Base-by-base conservation (phyloP, 2,797 vertebrate species). In the Tangara arthus region DNA sequence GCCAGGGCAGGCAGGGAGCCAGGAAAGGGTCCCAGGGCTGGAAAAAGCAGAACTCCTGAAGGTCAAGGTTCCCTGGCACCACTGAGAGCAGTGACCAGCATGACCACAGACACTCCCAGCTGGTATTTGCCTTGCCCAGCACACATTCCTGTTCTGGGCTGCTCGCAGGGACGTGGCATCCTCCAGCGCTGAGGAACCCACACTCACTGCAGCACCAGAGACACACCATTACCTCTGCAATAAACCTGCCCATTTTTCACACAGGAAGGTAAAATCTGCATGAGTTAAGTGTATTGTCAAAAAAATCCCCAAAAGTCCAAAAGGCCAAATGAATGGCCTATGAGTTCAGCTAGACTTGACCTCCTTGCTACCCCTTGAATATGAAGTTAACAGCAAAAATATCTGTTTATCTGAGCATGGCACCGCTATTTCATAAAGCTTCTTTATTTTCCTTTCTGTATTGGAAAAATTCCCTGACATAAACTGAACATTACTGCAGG, bases 401-500 rank as follows among this genome's bases (percentile, higher is more conserved):
- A 87, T 47, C 94, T 89, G 87, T 95, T 96, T 93, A 92, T 89
- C 93, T 94, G 82, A 95, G 49, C 78, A 94, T 84, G 64, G 71
- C 71, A 85, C 72, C 20, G 66, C 96, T 96, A 93, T 94, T 97
- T 97, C 93, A 96, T 84, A 97, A 96, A 96, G 65, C 68, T 82
- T 69, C 65, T 96, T 94, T 96, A 90, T 88, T 94, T 91, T 66
- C 44, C 52, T 82, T 69, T 94, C 69, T 93, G 34, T 93, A 82
- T 34, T 60, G 46, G 89, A 90, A 91, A 93, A 96, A 95, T 80
- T 94, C 82, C 73, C 70, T 50, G 83, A 59, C 89, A 90, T 81
- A 96, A 97, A 96, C 94, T 65, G 93, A 96, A 95, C 92, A 93
- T 95, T 96, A 97, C 89, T 94, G 88, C 76, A 92, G 78, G 92